Evolutionary conservation across 1,140 invertebrate species (phyloP).

Genomic region (Heterodera schachtii): DNA sequence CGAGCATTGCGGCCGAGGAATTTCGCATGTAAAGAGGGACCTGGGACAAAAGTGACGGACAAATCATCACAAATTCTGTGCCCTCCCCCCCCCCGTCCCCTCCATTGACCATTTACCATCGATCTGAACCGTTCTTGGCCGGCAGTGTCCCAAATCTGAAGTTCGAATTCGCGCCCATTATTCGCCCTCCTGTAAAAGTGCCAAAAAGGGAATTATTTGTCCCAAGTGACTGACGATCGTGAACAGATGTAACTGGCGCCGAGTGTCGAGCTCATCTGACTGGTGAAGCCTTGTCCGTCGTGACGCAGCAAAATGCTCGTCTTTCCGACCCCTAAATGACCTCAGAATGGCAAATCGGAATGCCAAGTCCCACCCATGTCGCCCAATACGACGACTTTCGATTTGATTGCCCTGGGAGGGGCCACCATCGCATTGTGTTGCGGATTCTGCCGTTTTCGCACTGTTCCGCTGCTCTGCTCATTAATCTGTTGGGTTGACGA

Average conservation of each 20-base stretch:
- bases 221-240: constrained; percentile 22
- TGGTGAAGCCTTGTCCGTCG: constrained; percentile 51
- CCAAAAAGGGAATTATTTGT: background rate
- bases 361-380: constrained; percentile 31
- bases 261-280: constrained; percentile 35
- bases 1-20: constrained; percentile 96
- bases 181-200: constrained; percentile 15
- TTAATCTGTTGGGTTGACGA: constrained; percentile 2
- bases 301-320: constrained; percentile 46
- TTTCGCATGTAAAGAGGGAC: constrained; percentile 72
- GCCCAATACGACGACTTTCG: constrained; percentile 50
- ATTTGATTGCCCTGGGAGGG: constrained; percentile 31
- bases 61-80: no score
- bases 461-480: constrained; percentile 15
- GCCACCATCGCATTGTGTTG: constrained; percentile 1
- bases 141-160: constrained; percentile 77
- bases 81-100: no score
- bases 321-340: constrained; percentile 39
- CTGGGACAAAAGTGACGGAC: background rate
- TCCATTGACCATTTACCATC: constrained; percentile 84
- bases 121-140: constrained; percentile 96
- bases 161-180: constrained; percentile 44
- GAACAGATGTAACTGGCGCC: constrained; percentile 41
- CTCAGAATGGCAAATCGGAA: constrained; percentile 16
- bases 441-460: constrained; percentile 1